Evolutionary conservation across 2,797 vertebrate species (phyloP).

Genomic region (Brotula barbata): DNA sequence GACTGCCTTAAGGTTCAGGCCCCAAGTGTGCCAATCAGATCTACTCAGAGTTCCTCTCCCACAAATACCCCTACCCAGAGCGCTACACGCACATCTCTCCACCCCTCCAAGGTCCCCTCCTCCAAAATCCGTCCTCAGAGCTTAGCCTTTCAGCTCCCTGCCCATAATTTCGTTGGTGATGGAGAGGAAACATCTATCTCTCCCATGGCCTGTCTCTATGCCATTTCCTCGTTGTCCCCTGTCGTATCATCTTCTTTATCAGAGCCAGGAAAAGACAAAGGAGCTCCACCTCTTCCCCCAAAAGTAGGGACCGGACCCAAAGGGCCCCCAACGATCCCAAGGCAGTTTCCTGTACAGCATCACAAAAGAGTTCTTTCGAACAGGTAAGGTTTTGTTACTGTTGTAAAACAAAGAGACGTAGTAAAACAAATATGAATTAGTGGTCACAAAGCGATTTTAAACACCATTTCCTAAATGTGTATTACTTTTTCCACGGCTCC

Average conservation of each 20-base stretch:
- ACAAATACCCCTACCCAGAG: background rate
- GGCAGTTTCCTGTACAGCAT: constrained; percentile 57
- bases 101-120: background rate
- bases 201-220: constrained; percentile 10
- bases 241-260: constrained; percentile 23
- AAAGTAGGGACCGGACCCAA: constrained; percentile 71
- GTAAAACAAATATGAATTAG: too few species aligned
- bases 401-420: too few species aligned
- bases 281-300: constrained; percentile 82
- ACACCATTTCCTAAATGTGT: too few species aligned
- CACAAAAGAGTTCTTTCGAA: constrained; percentile 46
- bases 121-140: constrained; percentile 51
- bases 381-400: constrained; percentile 68
- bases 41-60: constrained; percentile 3
- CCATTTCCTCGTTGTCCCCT: constrained; percentile 17
- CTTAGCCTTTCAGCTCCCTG: constrained; percentile 32
- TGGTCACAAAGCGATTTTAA: too few species aligned
- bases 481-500: too few species aligned
- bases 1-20: background rate
- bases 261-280: constrained; percentile 15
- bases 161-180: constrained; percentile 11
- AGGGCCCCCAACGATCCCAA: constrained; percentile 64
- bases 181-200: constrained; percentile 34
- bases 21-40: constrained; percentile 1
- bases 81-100: constrained; percentile 4